Evolutionary conservation across 2,113 vertebrate species (phyloP), one percentile per base, ranked within the genome.

Genomic region (Halichoeres trimaculatus): DNA sequence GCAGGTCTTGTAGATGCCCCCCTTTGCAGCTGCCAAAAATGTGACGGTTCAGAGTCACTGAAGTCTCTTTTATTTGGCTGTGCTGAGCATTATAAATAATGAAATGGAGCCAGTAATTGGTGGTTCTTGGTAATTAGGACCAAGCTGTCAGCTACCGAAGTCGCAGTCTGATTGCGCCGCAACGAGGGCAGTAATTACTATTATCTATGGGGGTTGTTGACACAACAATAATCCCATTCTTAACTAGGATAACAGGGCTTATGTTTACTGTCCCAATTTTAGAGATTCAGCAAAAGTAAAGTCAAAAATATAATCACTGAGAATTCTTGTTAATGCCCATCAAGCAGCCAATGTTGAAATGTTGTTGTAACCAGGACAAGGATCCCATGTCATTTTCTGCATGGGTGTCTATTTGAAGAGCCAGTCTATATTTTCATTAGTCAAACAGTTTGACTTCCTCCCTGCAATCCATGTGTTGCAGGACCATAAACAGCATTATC

Each of bases 51-150:
- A 20, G 78, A 90, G 71, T 84, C 81, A 80, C 78, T 81, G 63
- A 91, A 88, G 83, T 87, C 70, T 85, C 56, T 91, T 91, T 88
- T 90, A 89, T 93, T 90, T 91, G 81, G 72, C 60, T 87, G 66
- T 88, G 78, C 83, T 80, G 53, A 79, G 87, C 74, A 84, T 90
- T 90, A 93, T 92, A 93, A 92, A 93, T 93, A 91, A 93, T 90
- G 83, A 90, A 93, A 90, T 84, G 85, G 82, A 88, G 90, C 89
- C 83, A 87, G 80, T 92, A 93, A 94, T 93, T 91, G 89, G 88
- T 86, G 84, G 90, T 90, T 92, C 88, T 91, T 85, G 86, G 90
- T 94, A 94, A 94, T 94, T 93, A 91, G 88, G 87, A 89, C 86
- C 85, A 88, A 89, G 85, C 90, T 93, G 92, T 92, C 92, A 91